Percentiles rank a stretch among this genome's conserved stretches.
Evolutionary conservation across 1,140 invertebrate genomes (phyloP).

Genomic region (Holcopasites calliopsidis): DNA sequence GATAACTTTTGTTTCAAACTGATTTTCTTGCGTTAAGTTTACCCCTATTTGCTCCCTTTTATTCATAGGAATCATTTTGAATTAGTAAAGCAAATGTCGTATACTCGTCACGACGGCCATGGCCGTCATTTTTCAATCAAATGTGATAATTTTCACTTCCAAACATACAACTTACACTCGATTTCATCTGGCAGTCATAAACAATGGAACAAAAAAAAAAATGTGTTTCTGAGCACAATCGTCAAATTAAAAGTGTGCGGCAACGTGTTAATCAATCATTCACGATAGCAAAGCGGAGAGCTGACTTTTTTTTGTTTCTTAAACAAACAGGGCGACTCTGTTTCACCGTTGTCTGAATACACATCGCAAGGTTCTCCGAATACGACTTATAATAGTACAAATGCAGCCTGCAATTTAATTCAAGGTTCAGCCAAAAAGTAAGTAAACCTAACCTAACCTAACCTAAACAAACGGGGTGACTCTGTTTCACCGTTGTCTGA

Average conservation of each 20-base stretch:
- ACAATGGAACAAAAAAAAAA: constrained; percentile 14
- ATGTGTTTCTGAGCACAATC: constrained; percentile 14
- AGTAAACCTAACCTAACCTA: too few relatives aligned
- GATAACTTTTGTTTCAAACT: constrained; percentile 6
- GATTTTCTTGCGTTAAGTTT: constrained; percentile 15
- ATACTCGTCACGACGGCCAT: neutral
- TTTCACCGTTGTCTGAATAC: too few relatives aligned
- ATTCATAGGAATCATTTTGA: neutral
- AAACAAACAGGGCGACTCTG: too few relatives aligned
- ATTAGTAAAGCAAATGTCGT: neutral
- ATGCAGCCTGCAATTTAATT: too few relatives aligned
- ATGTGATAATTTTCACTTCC: constrained; percentile 27
- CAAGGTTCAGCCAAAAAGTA: too few relatives aligned
- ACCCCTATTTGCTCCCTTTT: neutral
- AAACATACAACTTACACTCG: constrained; percentile 8
- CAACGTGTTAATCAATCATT: constrained; percentile 12
- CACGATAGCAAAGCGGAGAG: too few relatives aligned
- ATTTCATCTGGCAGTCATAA: constrained; percentile 20
- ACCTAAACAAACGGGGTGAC: too few relatives aligned
- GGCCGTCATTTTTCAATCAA: neutral
- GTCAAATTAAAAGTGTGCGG: neutral
- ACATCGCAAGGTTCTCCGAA: too few relatives aligned
- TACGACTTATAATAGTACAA: too few relatives aligned
- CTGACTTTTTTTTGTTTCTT: too few relatives aligned
- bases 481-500: too few relatives aligned